Conservation (phyloP, 2,888 invertebrate genomes). For the Chymomyza amoena region DNA sequence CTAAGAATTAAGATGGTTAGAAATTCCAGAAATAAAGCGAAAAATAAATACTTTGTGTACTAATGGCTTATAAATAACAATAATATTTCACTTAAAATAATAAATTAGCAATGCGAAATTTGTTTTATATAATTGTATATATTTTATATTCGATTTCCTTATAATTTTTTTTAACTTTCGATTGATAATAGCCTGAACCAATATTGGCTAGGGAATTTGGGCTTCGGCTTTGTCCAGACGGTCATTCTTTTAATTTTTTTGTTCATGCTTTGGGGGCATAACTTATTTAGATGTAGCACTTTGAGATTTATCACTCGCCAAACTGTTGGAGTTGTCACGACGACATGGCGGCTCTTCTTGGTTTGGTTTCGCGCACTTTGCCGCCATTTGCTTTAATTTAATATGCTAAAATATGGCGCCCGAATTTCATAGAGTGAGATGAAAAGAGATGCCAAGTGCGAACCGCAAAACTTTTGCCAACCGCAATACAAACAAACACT, state of each 20-base stretch:
- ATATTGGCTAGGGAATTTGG: not conserved
- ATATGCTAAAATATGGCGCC: slow-evolving; percentile 66
- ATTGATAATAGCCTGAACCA: too few species aligned
- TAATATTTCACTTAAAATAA: too few species aligned
- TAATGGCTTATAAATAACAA: too few species aligned
- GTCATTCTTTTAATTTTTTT: not conserved
- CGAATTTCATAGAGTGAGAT: slow-evolving; percentile 46
- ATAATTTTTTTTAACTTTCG: not conserved
- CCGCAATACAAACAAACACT: slow-evolving; percentile 40
- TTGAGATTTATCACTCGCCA: slow-evolving; percentile 63
- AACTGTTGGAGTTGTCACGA: slow-evolving; percentile 21
- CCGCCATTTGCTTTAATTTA: slow-evolving; percentile 66
- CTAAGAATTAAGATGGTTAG: too few species aligned
- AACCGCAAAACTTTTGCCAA: slow-evolving; percentile 55
- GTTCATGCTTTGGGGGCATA: slow-evolving; percentile 25
- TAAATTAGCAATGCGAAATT: too few species aligned
- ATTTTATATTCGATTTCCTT: too few species aligned
- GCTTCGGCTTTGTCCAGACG: not conserved
- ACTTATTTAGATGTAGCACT: slow-evolving; percentile 68
- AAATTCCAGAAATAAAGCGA: too few species aligned
- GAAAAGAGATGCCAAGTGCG: slow-evolving; percentile 16
- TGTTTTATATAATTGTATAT: too few species aligned
- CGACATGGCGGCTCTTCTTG: not conserved
- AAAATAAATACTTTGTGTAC: too few species aligned
- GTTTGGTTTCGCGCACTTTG: slow-evolving; percentile 10